Evolutionary conservation across 2,113 vertebrate genomes (phyloP), one percentile per base, ranked within the genome.

Genomic region (Todiramphus saurophagus): DNA sequence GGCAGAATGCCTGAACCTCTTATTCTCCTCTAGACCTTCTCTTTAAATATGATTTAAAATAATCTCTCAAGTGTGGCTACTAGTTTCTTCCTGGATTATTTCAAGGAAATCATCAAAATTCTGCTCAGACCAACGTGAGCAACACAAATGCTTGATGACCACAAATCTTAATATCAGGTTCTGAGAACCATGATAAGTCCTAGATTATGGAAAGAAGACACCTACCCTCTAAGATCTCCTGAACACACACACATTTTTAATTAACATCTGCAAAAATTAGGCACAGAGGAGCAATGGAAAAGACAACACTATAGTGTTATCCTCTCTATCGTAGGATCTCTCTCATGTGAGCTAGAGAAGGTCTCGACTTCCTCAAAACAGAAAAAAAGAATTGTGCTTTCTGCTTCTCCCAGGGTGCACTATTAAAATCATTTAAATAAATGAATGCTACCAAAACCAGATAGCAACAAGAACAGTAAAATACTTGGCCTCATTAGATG

Each of bases 201-300:
- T 1, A 55, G 30, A 23, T 33, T 16, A 58, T 2, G 69, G 24
- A 73, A 73, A 53, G 51, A n/a, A 0, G 14, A 19, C 0, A 1
- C 5, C 9, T 37, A 31, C 1, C 6, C 43, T 56, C 33, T 39
- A 35, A 41, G 27, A 37, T 31, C 41, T 39, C 37, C 30, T 56
- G 46, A 75, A 63, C 23, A 74, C 18, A 83, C 9, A 51, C 4
- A 4, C 37, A 44, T 35, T 68, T 51, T 70, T 58, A 9, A 59
- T 64, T 64, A 13, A 70, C 0, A 0, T 17, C 51, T 66, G n/a
- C 20, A 59, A 59, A 76, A 70, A 59, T 21, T 12, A 48, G 9
- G 33, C 70, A 46, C 10, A 41, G 17, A 74, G 39, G 7, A 56
- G 17, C 11, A 67, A 21, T 14, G 7, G 37, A 43, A 35, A 74